Percentiles rank a stretch among this genome's conserved stretches.
Evolutionary conservation across 2,113 vertebrate species (phyloP).

Genomic region (Otocyon megalotis): DNA sequence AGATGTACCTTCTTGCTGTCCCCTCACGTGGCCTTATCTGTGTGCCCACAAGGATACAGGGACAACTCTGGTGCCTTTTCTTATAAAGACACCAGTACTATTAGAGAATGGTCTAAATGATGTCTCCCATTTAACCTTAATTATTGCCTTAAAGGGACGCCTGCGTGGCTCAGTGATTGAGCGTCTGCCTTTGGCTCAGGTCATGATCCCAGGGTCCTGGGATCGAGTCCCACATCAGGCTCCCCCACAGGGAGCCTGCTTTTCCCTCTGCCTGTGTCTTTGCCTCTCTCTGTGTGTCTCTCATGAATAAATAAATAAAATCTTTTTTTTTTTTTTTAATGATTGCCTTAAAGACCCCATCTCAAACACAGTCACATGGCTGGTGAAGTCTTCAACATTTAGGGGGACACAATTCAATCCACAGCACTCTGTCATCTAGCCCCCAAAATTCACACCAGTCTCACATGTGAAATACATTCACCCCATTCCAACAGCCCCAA

Average conservation of each 20-base stretch:
- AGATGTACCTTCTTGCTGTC: not conserved
- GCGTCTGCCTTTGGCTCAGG: no score
- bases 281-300: no score
- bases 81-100: not conserved
- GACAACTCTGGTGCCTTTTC: not conserved
- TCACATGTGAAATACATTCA: not conserved
- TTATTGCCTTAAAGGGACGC: not conserved
- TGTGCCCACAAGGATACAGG: not conserved
- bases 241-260: no score
- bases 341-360: not conserved
- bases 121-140: not conserved
- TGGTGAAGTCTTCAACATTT: not conserved
- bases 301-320: no score
- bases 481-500: not conserved
- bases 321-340: no score
- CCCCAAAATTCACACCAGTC: not conserved
- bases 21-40: not conserved
- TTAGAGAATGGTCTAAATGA: not conserved
- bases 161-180: no score
- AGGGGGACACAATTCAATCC: not conserved
- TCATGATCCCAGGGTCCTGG: no score
- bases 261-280: no score
- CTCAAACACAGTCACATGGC: not conserved
- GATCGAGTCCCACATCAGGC: no score
- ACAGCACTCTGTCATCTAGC: not conserved